Base-by-base conservation (phyloP, 2,797 vertebrate species). In the Silurus lanzhouensis region DNA sequence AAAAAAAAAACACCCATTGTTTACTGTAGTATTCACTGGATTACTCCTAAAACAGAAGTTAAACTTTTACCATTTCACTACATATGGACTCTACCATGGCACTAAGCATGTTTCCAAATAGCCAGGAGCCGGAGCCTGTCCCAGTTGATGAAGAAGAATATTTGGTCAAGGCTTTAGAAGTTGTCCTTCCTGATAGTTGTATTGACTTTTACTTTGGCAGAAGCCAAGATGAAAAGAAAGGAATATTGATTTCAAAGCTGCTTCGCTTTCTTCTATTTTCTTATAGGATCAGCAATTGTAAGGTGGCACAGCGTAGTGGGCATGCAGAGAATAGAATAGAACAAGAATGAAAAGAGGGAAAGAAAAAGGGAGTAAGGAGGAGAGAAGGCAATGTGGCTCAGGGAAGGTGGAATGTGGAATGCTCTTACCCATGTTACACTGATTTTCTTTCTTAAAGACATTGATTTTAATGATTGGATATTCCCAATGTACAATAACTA, bases 311-410 rank as follows among this genome's bases (percentile, higher is more conserved):
- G 46, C 6, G 3, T 57, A 86, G 83, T 64, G 38, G 82, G 64
- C 63, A 81, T 60, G 80, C 68, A 81, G 89, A 79, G 68, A 87
- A 74, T 44, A 72, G 82, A 70, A 79, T n/a, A 68, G 70, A 74
- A 74, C 31, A 86, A 70, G 64, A 82, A 66, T 84, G 86, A 90
- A 90, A 87, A 88, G 91, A 91, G 91, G 89, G 91, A 91, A 89
- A 87, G 88, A 89, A 83, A 89, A 48, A 55, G 78, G 44, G 0
- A 71, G 72, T 75, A 17, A 85, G 20, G 85, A 91, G 48, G 88
- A 86, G 86, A 70, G 70, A 52, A 60, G 63, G 64, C 38, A 83
- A 88, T 85, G 85, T 76, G n/a, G 67, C 79, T 88, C 85, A 86
- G 74, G 63, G 79, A 72, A 44, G 63, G n/a, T n/a, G n/a, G n/a